Conservation (phyloP, 2,797 vertebrate species). For the Clangula hyemalis region DNA sequence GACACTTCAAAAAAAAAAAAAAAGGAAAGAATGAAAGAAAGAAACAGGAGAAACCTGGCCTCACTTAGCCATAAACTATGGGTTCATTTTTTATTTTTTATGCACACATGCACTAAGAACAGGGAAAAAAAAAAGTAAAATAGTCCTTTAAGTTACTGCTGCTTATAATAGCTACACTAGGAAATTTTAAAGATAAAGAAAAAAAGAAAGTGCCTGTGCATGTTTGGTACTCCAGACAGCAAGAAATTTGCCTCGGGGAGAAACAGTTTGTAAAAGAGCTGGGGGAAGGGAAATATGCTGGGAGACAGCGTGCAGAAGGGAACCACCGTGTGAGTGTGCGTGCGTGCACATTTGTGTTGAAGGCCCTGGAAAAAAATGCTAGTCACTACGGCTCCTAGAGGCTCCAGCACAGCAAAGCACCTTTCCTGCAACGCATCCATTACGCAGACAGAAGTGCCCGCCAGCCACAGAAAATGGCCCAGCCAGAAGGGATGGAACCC, state of each 20-base stretch:
- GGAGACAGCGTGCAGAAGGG: neutral
- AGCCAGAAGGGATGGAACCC: neutral
- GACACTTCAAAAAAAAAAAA: neutral
- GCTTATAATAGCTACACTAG: neutral
- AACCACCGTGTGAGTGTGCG: neutral
- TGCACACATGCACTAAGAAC: neutral
- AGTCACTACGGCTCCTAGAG: slow-evolving; percentile 46
- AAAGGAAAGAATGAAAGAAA: neutral
- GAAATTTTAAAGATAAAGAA: neutral
- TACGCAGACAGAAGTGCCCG: neutral
- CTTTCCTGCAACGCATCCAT: neutral
- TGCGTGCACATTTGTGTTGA: neutral
- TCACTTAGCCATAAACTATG: neutral
- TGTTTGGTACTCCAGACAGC: slow-evolving; percentile 51
- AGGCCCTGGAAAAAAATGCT: neutral
- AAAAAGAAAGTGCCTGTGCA: neutral
- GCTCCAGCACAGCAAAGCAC: slow-evolving; percentile 19
- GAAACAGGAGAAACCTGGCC: neutral
- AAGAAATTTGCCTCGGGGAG: slow-evolving; percentile 61
- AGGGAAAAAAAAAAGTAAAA: neutral
- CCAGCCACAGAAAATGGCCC: neutral
- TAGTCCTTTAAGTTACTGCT: neutral
- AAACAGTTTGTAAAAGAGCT: slow-evolving; percentile 19
- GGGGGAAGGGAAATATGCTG: slow-evolving; percentile 51
- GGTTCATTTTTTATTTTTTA: neutral